Evolutionary conservation across 2,797 vertebrate genomes (phyloP).

Genomic region (Tragelaphus oryx): DNA sequence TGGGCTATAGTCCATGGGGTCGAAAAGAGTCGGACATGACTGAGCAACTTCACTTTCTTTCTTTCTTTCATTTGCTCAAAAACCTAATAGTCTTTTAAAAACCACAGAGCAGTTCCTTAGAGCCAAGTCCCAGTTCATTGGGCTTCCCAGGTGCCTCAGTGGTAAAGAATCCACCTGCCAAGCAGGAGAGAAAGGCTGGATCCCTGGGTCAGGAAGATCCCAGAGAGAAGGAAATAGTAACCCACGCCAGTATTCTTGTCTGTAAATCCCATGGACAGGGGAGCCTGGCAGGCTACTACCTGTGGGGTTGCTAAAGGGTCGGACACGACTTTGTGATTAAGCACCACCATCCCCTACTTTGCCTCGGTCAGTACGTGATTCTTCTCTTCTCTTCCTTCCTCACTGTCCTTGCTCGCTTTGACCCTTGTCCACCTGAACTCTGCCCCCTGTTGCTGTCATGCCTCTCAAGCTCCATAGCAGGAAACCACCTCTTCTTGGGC

Average conservation of each 20-base stretch:
- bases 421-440: background rate
- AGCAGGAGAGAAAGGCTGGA: background rate
- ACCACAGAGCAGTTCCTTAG: background rate
- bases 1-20: background rate
- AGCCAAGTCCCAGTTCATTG: background rate
- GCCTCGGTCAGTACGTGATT: background rate
- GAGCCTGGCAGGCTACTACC: background rate
- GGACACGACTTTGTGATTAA: background rate
- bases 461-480: background rate
- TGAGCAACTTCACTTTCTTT: background rate
- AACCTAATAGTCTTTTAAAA: background rate
- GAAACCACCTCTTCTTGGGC: background rate
- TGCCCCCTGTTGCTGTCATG: background rate
- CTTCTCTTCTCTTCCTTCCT: background rate
- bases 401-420: accelerated
- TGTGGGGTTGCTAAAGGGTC: background rate
- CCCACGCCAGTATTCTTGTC: background rate
- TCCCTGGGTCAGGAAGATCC: background rate
- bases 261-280: background rate
- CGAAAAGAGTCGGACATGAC: background rate
- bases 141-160: background rate
- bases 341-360: background rate
- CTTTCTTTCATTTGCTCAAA: background rate
- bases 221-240: background rate
- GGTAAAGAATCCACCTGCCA: background rate